Base-by-base conservation (phyloP, 2,888 invertebrate species). In the Perizoma flavofasciatum region DNA sequence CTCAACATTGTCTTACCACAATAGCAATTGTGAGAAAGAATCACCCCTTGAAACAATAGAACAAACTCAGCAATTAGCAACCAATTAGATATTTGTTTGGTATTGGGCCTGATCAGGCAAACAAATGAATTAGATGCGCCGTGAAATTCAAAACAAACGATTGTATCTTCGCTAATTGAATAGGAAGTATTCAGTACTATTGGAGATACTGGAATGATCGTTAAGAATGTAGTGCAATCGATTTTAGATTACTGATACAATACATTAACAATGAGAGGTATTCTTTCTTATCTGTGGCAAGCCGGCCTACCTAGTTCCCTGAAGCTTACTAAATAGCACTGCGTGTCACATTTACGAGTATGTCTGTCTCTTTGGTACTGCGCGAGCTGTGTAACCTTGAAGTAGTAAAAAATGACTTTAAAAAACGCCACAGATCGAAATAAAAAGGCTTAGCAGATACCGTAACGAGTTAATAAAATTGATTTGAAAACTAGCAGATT, bases 21-120 rank as follows among this genome's bases (percentile, higher is more conserved):
- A 92, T 89, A 79, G 88, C 87, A 84, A 90, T 91, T 91, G 91
- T 90, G 86, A 82, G 87, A 89, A 86, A 82, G 87, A 86, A 84
- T 83, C 81, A 74, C 78, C 78, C 74, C 62, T 72, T 63, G 75
- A 63, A 80, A 91, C 90, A 91, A 91, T 91, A 79, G 86, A 70
- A 78, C 71, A 76, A 69, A 80, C 78, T 83, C 81, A 78, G 85
- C 87, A 89, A 91, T 92, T 91, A 91, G 84, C 79, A 79, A 78
- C 81, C 80, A 89, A 88, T 90, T 89, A 89, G 85, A 86, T 86
- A 87, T 88, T 85, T 88, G 82, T 79, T 80, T 80, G 72, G 68
- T 46, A 33, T 39, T 74, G 77, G 82, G 73, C 76, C 74, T 67
- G 74, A 79, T 78, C 73, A 74, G 73, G 70, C 69, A 75, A 73